Evolutionary conservation across 1,140 invertebrate species (phyloP).

Genomic region (Saccostrea cuccullata): DNA sequence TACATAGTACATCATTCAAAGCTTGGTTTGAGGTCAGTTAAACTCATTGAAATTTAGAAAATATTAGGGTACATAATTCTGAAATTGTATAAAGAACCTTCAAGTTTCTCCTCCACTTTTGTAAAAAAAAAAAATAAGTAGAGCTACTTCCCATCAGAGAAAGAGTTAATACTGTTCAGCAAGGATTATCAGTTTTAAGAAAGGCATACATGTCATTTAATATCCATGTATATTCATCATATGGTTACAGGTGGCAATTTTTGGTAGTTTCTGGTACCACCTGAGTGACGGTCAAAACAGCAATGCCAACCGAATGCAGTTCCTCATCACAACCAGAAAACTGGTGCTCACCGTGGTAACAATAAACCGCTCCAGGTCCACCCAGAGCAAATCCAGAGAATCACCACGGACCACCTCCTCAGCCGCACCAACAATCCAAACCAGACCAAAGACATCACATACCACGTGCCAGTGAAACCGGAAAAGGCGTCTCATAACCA

Average conservation of each 20-base stretch:
- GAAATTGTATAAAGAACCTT: no score
- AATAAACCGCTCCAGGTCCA: slow-evolving; percentile 90
- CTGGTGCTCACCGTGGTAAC: slow-evolving; percentile 84
- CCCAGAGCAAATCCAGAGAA: slow-evolving; percentile 86
- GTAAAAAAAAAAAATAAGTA: no score
- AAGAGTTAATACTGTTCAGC: no score
- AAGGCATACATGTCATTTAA: no score
- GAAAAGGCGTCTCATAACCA: slow-evolving; percentile 83
- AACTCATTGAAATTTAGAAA: no score
- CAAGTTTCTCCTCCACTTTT: no score
- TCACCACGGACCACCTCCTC: slow-evolving; percentile 84
- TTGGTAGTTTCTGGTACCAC: slow-evolving; percentile 88
- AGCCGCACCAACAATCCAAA: slow-evolving; percentile 86
- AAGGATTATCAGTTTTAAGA: no score
- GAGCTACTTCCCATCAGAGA: no score
- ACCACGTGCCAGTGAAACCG: slow-evolving; percentile 67
- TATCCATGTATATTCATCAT: neutral
- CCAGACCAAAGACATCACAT: slow-evolving; percentile 71
- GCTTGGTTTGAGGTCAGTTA: no score
- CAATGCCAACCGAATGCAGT: slow-evolving; percentile 83
- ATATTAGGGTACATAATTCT: no score
- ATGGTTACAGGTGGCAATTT: slow-evolving; percentile 82
- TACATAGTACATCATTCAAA: no score
- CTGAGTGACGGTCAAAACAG: slow-evolving; percentile 92
- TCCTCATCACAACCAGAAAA: slow-evolving; percentile 86